Conservation (phyloP, 2,113 vertebrate species). For the Peromyscus polionotus region DNA sequence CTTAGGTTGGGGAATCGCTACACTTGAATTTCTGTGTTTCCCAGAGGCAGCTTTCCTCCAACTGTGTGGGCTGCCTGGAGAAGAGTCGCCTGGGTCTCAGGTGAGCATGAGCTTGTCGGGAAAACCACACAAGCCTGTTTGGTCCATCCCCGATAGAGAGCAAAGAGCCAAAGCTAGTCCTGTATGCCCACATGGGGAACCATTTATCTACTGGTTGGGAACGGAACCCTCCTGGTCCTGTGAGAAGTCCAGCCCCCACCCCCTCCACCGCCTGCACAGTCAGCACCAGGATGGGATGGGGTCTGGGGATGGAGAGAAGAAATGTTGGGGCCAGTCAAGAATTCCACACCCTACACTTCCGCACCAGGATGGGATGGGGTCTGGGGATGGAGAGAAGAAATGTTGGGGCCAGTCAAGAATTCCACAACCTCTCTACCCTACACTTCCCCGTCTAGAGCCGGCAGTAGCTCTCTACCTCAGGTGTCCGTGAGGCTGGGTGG, state of each 20-base stretch:
- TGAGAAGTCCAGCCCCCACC: no score
- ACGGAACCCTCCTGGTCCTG: neutral
- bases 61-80: accelerated
- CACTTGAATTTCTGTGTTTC: neutral
- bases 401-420: neutral
- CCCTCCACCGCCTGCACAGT: accelerated
- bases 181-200: neutral
- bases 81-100: neutral
- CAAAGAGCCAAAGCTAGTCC: neutral
- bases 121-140: neutral
- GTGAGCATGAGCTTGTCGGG: accelerated
- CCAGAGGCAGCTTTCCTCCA: neutral
- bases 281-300: neutral
- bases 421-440: neutral
- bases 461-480: neutral
- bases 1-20: neutral
- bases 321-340: neutral
- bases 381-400: no score
- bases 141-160: neutral
- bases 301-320: neutral
- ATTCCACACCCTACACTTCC: neutral
- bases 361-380: neutral
- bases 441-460: no score
- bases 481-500: neutral
- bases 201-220: no score